These are phyloP conservation scores for Andrena chrysosceles DNA, from an alignment of 2,888 invertebrate species.

Conservation along the genomic window DNA sequence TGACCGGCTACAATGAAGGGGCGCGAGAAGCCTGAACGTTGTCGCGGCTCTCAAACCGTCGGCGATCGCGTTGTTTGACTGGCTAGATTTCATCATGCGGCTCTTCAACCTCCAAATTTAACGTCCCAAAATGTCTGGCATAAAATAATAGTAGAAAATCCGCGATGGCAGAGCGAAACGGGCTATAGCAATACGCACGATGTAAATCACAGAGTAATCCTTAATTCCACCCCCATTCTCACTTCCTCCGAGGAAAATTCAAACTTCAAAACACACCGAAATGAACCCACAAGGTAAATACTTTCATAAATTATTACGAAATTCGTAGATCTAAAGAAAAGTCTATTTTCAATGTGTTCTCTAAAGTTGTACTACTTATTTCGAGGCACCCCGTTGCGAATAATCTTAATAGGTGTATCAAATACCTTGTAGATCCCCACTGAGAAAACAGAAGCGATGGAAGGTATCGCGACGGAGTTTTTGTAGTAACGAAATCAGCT, in stretches of 20 bases:
- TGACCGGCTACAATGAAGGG: background rate
- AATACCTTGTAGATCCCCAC: background rate
- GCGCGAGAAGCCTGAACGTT: conserved; percentile 28
- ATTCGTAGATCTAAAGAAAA: too few species aligned
- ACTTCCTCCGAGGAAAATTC: background rate
- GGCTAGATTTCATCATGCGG: background rate
- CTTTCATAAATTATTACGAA: too few species aligned
- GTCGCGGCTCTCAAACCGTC: background rate
- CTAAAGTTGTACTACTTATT: too few species aligned
- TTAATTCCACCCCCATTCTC: too few species aligned
- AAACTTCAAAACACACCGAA: background rate
- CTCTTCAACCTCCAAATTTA: background rate
- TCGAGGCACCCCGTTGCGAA: background rate
- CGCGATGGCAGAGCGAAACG: too few species aligned
- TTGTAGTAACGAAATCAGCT: background rate
- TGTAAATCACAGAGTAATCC: background rate
- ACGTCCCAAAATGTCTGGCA: background rate
- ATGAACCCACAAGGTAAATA: background rate
- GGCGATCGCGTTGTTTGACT: background rate
- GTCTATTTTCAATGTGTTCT: too few species aligned
- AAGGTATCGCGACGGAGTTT: background rate
- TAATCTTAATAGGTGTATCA: background rate
- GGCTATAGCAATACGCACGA: background rate
- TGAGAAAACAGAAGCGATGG: background rate
- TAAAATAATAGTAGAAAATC: background rate